These are phyloP conservation scores for Porites cylindrica DNA, from an alignment of 92 coral and sea anemone genomes.

Conservation along the genomic window DNA sequence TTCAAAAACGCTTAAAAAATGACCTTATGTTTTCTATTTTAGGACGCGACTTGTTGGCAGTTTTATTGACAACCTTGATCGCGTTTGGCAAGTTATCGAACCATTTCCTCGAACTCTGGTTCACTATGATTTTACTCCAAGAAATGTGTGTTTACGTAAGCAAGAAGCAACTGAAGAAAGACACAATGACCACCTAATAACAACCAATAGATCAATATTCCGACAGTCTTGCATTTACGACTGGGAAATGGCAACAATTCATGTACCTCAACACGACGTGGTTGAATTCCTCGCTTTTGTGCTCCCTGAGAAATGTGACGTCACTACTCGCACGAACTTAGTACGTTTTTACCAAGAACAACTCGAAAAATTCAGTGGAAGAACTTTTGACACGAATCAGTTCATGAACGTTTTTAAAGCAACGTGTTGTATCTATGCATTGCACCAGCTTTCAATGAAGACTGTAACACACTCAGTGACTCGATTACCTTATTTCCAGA, in stretches of 20 bases:
- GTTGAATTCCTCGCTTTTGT: slow-evolving; percentile 74
- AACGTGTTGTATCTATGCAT: slow-evolving; percentile 24
- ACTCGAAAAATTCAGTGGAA: slow-evolving; percentile 57
- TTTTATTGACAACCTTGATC: slow-evolving; percentile 51
- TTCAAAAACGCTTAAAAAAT: too few relatives aligned
- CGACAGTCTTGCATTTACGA: slow-evolving; percentile 64
- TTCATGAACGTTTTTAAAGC: slow-evolving; percentile 42
- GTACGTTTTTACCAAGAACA: slow-evolving; percentile 54
- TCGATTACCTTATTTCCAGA: slow-evolving; percentile 32
- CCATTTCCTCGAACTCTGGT: slow-evolving; percentile 69
- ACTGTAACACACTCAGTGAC: slow-evolving; percentile 42
- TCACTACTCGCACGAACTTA: slow-evolving; percentile 42
- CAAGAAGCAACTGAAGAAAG: background rate
- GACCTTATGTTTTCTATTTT: background rate
- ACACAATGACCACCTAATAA: background rate
- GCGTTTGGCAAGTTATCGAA: slow-evolving; percentile 64
- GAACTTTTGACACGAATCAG: slow-evolving; percentile 36
- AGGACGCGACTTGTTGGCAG: slow-evolving; percentile 43
- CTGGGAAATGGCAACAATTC: slow-evolving; percentile 74
- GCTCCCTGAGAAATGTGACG: slow-evolving; percentile 54
- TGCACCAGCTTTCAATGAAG: slow-evolving; percentile 38
- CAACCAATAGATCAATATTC: slow-evolving; percentile 1
- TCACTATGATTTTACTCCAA: slow-evolving; percentile 72
- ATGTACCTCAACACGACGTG: slow-evolving; percentile 74
- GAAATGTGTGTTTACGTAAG: slow-evolving; percentile 71